Conservation (phyloP, 2,888 invertebrate species). For the Hyposoter dolosus region DNA sequence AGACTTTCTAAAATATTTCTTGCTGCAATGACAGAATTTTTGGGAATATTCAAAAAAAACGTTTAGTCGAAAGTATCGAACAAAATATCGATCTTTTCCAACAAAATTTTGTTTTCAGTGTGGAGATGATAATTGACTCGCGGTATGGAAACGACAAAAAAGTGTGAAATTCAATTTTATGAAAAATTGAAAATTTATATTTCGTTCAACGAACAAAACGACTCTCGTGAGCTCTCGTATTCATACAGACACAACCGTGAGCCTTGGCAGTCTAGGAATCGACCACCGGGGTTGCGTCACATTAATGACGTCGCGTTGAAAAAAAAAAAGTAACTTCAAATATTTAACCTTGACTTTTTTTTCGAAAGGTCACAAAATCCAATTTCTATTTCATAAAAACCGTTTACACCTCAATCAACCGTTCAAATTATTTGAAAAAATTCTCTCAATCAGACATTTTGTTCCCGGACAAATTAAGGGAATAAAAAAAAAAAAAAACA, state of each 20-base stretch:
- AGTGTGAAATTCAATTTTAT: background rate
- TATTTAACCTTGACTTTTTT: background rate
- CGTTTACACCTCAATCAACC: background rate
- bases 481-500: background rate
- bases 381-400: background rate
- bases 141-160: background rate
- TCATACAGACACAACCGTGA: background rate
- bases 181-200: background rate
- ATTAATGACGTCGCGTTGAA: background rate
- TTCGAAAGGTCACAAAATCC: background rate
- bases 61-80: no score
- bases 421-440: background rate
- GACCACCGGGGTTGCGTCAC: slow-evolving; percentile 3
- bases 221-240: background rate
- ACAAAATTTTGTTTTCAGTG: no score
- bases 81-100: no score
- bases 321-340: background rate
- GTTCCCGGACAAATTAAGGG: background rate
- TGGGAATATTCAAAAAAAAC: no score
- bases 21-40: no score
- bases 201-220: background rate
- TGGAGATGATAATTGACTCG: background rate
- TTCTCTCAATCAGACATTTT: background rate
- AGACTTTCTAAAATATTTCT: no score
- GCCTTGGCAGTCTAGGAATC: background rate